phyloP scores from a whole-genome alignment of 2,113 vertebrate species.

The Microtus oregoni region DNA sequence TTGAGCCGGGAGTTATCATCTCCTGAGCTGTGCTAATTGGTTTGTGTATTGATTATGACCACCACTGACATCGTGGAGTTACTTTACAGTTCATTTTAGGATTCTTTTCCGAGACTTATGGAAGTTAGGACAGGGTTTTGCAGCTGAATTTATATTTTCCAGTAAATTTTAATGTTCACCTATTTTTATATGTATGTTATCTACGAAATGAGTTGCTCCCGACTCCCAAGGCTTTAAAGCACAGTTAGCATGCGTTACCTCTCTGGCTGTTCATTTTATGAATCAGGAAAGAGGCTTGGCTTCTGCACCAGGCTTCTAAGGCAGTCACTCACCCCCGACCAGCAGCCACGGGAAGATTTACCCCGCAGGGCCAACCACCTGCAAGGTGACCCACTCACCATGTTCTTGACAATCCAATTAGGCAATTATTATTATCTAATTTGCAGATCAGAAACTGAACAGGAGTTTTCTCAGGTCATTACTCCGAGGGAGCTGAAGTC shows the following conservation, averaged over 20 bases:
- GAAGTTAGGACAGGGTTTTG: constrained; percentile 59
- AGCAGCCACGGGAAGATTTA: neutral
- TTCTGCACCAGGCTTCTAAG: neutral
- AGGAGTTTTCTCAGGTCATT: neutral
- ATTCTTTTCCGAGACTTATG: constrained; percentile 61
- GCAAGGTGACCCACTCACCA: neutral
- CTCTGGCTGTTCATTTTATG: neutral
- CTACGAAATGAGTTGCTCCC: neutral
- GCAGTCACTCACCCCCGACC: neutral
- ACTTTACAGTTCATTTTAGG: constrained; percentile 50
- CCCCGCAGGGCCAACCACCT: neutral
- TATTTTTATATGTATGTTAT: constrained; percentile 36
- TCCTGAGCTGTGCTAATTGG: constrained; percentile 41
- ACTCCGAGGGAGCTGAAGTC: constrained; percentile 19
- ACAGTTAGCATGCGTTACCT: neutral
- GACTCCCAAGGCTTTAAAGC: neutral
- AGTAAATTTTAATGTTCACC: constrained; percentile 58
- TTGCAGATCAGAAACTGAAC: constrained; percentile 9
- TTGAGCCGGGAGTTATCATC: neutral
- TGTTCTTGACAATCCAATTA: neutral
- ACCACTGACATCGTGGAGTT: neutral
- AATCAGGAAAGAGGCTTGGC: neutral
- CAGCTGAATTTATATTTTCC: constrained; percentile 56
- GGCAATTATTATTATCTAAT: neutral
- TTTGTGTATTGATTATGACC: constrained; percentile 6